Evolutionary conservation across 2,888 invertebrate species (phyloP), one percentile per base, ranked within the genome.

Genomic region (Hemithea aestivaria): DNA sequence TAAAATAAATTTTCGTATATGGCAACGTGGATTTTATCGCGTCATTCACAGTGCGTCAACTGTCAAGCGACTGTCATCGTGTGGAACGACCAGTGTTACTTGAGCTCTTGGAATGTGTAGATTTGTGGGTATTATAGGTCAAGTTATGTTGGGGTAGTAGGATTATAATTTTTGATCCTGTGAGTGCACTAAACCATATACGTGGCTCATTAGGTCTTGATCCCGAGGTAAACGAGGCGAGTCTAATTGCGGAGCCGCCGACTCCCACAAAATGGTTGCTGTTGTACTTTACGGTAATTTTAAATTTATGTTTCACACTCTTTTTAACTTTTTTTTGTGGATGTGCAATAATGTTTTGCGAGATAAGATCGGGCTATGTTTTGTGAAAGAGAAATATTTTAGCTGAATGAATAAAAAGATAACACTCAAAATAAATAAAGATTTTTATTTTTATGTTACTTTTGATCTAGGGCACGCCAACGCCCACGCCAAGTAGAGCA

Each of bases 181-280:
- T 53, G 65, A 74, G 71, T 74, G 77, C 73, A 79, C 70, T 74
- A 77, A 75, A 73, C 72, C 79, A 73, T 79, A 75, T 73, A 75
- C 74, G 73, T 76, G 76, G 81, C 79, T 79, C 80, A 81, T 82
- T 81, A 80, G 80, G 70, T 80, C 78, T 73, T 73, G 78, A 80
- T 79, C 80, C 71, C 70, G 66, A 57, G 67, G 53, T 68, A 72
- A 83, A 82, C 82, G 83, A 80, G 76, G 62, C 81, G 75, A 51
- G 55, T 58, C 75, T 80, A 82, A 82, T 82, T 80, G 80, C 80
- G 77, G 67, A 56, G 57, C 60, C 52, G 57, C 54, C 58, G 49
- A 43, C 55, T 53, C 53, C 59, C 58, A 59, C 69, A 73, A 75
- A 74, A 70, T 69, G 66, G 64, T 49, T 62, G 65, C 51, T 53